Conservation (phyloP, 2,797 vertebrate species). For the Bothrops alternatus region DNA sequence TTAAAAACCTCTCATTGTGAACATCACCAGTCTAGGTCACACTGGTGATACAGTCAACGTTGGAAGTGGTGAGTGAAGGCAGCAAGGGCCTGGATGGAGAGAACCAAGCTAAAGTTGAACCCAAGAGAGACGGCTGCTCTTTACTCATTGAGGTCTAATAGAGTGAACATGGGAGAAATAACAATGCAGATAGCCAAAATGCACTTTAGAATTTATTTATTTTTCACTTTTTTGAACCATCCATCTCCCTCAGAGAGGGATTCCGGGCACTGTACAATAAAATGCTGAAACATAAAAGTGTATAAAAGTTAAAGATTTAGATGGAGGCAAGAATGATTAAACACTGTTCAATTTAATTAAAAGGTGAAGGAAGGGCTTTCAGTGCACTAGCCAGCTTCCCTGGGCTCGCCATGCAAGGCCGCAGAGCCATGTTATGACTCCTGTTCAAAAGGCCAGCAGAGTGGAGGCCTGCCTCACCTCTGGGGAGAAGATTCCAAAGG, state of each 20-base stretch:
- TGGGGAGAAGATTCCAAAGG: not conserved
- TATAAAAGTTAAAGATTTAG: not conserved
- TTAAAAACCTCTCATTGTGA: not conserved
- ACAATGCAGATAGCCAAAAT: constrained; percentile 16
- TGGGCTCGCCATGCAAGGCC: not conserved
- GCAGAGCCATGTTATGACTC: not conserved
- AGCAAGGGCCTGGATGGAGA: not conserved
- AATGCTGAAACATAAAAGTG: not conserved
- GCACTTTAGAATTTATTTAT: constrained; percentile 19
- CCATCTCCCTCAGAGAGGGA: not conserved
- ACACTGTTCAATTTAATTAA: not conserved
- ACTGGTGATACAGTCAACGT: not conserved
- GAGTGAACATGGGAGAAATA: constrained; percentile 14
- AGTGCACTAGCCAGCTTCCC: not conserved
- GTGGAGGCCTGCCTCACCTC: not conserved
- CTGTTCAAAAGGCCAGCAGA: not conserved
- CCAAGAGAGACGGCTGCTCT: not conserved
- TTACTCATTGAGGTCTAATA: not conserved
- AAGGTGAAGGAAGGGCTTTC: not conserved
- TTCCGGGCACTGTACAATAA: not conserved
- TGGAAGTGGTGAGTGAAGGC: not conserved
- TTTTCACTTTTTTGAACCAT: not conserved
- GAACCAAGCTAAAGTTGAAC: not conserved
- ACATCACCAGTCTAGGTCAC: not conserved
- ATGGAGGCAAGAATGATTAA: not conserved